A percentile compares a stretch with the other conserved stretches of the same genome.
Conservation (phyloP, 2,113 vertebrate species). For the Ictidomys tridecemlineatus region DNA sequence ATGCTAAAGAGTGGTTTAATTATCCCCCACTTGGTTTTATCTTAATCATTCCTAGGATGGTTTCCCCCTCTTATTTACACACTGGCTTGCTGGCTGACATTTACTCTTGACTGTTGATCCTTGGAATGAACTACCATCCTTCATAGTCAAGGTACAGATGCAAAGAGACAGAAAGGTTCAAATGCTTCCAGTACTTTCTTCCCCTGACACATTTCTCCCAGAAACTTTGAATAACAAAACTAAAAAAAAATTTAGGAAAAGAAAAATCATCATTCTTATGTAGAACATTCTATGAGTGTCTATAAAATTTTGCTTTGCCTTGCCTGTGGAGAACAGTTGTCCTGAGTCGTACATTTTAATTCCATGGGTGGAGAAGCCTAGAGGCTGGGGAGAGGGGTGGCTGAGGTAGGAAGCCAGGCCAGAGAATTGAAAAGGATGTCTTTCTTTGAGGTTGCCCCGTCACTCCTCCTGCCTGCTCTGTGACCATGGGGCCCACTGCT, state of each 20-base stretch:
- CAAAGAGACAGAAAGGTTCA: not conserved
- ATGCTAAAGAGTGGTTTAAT: not conserved
- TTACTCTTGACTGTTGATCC: not conserved
- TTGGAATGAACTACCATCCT: not conserved
- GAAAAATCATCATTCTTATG: not conserved
- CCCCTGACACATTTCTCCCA: not conserved
- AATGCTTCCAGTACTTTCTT: not conserved
- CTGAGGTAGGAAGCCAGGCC: constrained; percentile 42
- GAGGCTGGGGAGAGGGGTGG: not conserved
- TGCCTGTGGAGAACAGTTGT: not conserved
- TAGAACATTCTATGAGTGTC: not conserved
- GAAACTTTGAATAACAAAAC: not conserved
- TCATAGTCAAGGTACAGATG: not conserved
- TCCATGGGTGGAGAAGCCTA: not conserved
- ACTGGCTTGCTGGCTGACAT: not conserved
- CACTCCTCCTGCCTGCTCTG: not conserved
- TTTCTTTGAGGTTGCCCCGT: constrained; percentile 65
- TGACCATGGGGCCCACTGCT: constrained; percentile 60
- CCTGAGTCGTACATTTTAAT: constrained; percentile 13
- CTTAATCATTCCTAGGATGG: not conserved
- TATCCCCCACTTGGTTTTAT: not conserved
- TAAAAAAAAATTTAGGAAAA: not conserved
- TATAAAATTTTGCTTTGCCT: constrained; percentile 19
- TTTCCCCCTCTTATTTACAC: not conserved
- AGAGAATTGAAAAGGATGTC: constrained; percentile 63